Evolutionary conservation across 2,888 invertebrate genomes (phyloP).

Genomic region (Heliconius aoede): DNA sequence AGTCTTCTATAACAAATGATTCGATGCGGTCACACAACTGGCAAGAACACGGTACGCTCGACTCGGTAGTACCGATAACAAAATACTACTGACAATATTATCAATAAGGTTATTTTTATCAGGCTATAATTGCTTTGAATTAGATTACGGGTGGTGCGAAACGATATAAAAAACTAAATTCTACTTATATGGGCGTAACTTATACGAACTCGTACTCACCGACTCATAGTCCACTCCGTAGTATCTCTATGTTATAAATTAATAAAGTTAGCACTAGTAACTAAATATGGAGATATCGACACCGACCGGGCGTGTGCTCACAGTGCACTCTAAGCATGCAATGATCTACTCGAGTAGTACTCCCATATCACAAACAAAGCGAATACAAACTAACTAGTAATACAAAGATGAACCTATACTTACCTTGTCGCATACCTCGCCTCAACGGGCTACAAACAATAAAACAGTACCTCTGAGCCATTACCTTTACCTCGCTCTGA

Average conservation of each 20-base stretch:
- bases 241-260: constrained; percentile 57
- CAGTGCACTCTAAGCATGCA: constrained; percentile 60
- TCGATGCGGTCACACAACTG: constrained; percentile 53
- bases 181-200: constrained; percentile 46
- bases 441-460: constrained; percentile 71
- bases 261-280: constrained; percentile 62
- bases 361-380: constrained; percentile 73
- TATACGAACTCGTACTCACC: constrained; percentile 70
- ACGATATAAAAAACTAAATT: constrained; percentile 36
- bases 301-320: not conserved
- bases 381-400: constrained; percentile 50
- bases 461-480: constrained; percentile 68
- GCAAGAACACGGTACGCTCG: constrained; percentile 48
- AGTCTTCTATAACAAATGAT: constrained; percentile 63
- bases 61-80: constrained; percentile 42
- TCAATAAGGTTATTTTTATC: constrained; percentile 31
- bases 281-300: constrained; percentile 36
- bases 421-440: constrained; percentile 75
- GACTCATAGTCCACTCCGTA: constrained; percentile 60
- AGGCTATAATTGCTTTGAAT: constrained; percentile 44
- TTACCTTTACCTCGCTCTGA: constrained; percentile 80
- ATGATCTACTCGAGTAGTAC: constrained; percentile 61
- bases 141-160: constrained; percentile 61
- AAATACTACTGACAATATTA: constrained; percentile 50
- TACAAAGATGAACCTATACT: constrained; percentile 59